These are phyloP conservation scores for Rhipidura dahli DNA, from an alignment of 2,113 vertebrate genomes.

Conservation along the genomic window DNA sequence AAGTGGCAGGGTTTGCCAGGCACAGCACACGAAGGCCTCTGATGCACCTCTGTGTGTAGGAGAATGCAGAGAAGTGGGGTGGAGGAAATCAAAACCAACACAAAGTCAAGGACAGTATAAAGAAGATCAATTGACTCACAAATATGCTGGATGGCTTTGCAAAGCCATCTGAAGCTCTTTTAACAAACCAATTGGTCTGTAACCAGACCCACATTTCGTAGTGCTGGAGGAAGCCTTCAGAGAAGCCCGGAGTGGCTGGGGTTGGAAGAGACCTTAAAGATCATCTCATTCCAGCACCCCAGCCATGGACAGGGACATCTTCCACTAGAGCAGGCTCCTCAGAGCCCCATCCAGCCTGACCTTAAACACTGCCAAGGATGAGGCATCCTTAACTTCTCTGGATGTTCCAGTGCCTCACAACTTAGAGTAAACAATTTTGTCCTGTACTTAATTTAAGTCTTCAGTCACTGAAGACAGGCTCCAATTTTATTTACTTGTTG, in stretches of 20 bases:
- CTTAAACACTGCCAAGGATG: not conserved
- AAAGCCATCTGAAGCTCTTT: not conserved
- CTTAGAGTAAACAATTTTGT: not conserved
- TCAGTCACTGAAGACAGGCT: not conserved
- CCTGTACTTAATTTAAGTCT: not conserved
- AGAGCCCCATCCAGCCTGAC: not conserved
- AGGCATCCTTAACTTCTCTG: not conserved
- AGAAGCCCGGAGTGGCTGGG: not conserved
- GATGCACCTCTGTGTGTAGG: not conserved
- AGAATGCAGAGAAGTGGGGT: not conserved
- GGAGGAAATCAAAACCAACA: not conserved
- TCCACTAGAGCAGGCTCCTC: not conserved
- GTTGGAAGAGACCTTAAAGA: not conserved
- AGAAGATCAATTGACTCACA: not conserved
- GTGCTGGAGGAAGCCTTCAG: not conserved
- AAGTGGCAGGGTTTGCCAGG: not conserved
- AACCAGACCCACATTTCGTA: not conserved
- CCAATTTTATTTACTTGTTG: not conserved
- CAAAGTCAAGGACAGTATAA: not conserved
- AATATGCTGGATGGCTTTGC: not conserved
- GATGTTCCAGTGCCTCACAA: not conserved
- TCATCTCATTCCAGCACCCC: rapidly evolving
- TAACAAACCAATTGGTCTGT: not conserved
- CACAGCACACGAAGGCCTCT: rapidly evolving
- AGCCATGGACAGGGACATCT: not conserved